Evolutionary conservation across 2,797 vertebrate species (phyloP).

Genomic region (Lacerta agilis): DNA sequence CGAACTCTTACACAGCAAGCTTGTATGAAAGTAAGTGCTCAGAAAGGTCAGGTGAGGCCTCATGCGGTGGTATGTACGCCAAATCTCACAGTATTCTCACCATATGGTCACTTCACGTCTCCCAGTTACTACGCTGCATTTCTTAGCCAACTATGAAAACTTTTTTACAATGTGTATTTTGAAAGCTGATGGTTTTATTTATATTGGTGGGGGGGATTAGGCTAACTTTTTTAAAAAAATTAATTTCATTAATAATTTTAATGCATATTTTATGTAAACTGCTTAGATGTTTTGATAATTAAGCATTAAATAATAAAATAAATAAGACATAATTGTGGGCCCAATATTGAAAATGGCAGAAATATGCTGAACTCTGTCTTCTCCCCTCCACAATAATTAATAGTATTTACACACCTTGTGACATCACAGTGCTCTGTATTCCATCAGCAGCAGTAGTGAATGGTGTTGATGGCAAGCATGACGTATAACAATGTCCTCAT

Average conservation of each 20-base stretch:
- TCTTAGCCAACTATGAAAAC: too few relatives aligned
- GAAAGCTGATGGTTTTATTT: too few relatives aligned
- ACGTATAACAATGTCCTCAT: background rate
- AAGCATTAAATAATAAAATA: too few relatives aligned
- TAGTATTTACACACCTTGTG: background rate
- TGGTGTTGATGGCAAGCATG: background rate
- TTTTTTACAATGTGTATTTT: too few relatives aligned
- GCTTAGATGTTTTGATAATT: too few relatives aligned
- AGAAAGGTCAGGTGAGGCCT: background rate
- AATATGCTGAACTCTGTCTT: background rate
- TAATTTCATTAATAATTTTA: too few relatives aligned
- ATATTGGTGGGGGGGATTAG: too few relatives aligned
- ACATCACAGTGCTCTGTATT: background rate
- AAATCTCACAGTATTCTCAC: background rate
- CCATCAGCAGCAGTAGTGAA: background rate
- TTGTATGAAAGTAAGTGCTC: background rate
- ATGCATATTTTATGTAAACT: too few relatives aligned
- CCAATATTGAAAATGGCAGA: background rate
- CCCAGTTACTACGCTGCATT: background rate
- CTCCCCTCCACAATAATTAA: background rate
- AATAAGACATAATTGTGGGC: background rate
- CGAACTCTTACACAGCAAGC: background rate
- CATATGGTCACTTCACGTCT: background rate
- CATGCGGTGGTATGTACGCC: background rate
- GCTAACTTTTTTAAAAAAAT: too few relatives aligned